A percentile compares a stretch with the other conserved stretches of the same genome.
Conservation (phyloP, 2,888 invertebrate species). For the Notodonta dromedarius region DNA sequence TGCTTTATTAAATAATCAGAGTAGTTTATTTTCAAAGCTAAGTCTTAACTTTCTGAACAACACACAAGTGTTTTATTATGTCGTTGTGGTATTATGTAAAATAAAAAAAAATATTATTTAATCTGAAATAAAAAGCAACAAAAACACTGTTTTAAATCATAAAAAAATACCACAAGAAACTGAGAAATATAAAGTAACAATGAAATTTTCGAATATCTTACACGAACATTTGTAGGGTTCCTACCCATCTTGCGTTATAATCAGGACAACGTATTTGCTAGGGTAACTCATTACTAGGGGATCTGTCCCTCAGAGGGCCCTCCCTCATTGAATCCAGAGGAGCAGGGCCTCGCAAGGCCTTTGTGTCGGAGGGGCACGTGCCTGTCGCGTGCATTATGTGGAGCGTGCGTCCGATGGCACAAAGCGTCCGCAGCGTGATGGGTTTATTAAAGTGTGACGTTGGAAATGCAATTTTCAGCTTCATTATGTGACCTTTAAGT, state of each 20-base stretch:
- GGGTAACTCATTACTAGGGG: constrained; percentile 30
- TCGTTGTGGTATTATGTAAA: no score
- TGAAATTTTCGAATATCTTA: no score
- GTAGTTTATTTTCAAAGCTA: no score
- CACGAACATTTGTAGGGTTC: neutral
- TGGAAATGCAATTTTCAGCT: constrained; percentile 38
- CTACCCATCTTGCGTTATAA: constrained; percentile 48
- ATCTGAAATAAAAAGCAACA: no score
- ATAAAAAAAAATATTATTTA: no score
- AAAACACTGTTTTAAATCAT: no score
- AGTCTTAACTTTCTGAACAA: no score
- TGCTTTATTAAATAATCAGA: neutral
- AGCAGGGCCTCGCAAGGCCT: constrained; percentile 9
- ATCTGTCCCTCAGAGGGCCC: constrained; percentile 33
- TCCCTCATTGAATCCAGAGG: constrained; percentile 4
- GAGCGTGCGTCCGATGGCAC: constrained; percentile 50
- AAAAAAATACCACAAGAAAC: no score
- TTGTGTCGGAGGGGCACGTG: constrained; percentile 40
- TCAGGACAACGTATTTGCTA: constrained; percentile 34
- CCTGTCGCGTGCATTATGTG: constrained; percentile 54
- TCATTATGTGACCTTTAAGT: constrained; percentile 18
- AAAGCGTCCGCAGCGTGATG: constrained; percentile 51
- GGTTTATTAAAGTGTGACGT: constrained; percentile 53
- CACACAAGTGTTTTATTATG: no score
- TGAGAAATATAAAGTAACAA: no score